Conservation (phyloP, 2,888 invertebrate species). For the Acanthosoma haemorrhoidale region DNA sequence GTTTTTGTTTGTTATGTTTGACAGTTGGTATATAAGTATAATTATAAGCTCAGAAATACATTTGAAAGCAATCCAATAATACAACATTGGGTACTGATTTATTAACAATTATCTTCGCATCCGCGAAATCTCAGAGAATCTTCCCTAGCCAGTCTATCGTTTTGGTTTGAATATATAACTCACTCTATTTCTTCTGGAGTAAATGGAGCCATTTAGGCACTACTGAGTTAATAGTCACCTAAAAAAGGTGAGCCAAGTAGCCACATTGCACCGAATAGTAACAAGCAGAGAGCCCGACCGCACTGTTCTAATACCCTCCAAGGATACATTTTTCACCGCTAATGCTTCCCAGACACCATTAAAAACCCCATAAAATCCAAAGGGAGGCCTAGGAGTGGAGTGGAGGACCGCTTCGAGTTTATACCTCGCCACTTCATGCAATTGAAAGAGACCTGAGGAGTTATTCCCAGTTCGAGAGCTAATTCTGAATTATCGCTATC, state of each 20-base stretch:
- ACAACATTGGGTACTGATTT: no score
- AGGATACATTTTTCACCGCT: slow-evolving; percentile 23
- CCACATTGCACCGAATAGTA: not conserved
- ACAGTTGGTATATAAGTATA: no score
- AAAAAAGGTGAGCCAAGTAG: no score
- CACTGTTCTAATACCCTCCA: not conserved
- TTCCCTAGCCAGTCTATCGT: no score
- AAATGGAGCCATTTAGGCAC: no score
- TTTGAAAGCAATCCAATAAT: no score
- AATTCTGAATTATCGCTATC: not conserved
- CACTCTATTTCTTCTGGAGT: no score
- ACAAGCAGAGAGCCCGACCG: not conserved
- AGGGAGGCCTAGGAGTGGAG: not conserved
- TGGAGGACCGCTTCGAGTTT: not conserved
- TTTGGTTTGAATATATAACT: no score
- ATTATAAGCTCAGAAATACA: no score
- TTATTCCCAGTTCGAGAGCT: not conserved
- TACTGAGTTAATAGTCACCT: not conserved
- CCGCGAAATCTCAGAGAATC: no score
- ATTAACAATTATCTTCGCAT: no score
- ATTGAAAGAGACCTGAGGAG: not conserved
- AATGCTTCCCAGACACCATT: slow-evolving; percentile 15
- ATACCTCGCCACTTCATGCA: slow-evolving; percentile 12
- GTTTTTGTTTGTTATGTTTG: no score
- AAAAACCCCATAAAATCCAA: slow-evolving; percentile 19